Conservation (phyloP, 2,888 invertebrate species). For the Dorcus parallelipipedus region DNA sequence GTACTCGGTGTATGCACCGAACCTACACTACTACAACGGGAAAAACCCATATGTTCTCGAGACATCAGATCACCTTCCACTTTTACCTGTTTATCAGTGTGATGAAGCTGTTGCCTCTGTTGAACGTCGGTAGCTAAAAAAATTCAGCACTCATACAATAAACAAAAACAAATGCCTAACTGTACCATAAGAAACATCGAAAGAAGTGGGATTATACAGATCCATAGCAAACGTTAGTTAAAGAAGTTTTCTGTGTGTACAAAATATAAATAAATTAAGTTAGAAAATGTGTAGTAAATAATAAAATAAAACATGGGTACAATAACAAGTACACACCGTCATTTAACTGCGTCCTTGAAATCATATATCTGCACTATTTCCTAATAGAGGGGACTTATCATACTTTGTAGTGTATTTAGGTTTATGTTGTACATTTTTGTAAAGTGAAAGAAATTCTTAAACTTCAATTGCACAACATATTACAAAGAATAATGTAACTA, state of each 20-base stretch:
- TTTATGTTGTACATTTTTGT: no score
- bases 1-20: constrained; percentile 17
- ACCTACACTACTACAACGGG: constrained; percentile 16
- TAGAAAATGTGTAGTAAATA: constrained; percentile 1
- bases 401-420: no score
- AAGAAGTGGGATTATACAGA: constrained; percentile 13
- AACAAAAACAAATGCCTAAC: not conserved
- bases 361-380: not conserved
- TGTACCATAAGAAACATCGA: constrained; percentile 11
- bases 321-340: constrained; percentile 14
- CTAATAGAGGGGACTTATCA: not conserved
- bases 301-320: not conserved
- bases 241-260: not conserved
- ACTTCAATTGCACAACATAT: no score
- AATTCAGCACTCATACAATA: not conserved
- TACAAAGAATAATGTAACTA: no score
- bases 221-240: not conserved
- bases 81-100: constrained; percentile 7
- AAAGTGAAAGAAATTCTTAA: no score
- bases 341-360: constrained; percentile 12
- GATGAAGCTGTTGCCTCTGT: constrained; percentile 6
- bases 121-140: constrained; percentile 8
- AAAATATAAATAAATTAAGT: constrained; percentile 3
- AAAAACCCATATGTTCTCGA: constrained; percentile 12
- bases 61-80: constrained; percentile 15